These are phyloP conservation scores for Acleris literana DNA, from an alignment of 2,888 invertebrate species.

Conservation along the genomic window DNA sequence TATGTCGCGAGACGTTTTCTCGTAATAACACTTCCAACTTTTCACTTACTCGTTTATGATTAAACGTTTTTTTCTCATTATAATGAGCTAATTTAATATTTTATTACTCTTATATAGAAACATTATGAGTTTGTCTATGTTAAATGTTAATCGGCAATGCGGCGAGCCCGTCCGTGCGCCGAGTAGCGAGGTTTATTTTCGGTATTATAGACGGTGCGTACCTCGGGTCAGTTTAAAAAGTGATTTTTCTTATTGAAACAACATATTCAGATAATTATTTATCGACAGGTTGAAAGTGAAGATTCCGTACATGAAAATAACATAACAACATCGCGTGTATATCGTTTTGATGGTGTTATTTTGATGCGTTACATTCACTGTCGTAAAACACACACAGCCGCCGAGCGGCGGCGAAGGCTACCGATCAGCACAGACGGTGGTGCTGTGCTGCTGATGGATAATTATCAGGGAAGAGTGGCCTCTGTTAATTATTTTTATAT, in stretches of 20 bases:
- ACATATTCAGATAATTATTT: constrained; percentile 1
- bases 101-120: neutral
- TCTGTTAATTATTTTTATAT: no score
- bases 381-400: constrained; percentile 18
- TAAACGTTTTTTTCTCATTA: constrained; percentile 15
- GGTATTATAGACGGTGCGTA: constrained; percentile 18
- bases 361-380: constrained; percentile 13
- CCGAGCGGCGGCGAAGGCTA: neutral
- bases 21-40: constrained; percentile 31
- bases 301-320: constrained; percentile 12
- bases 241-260: constrained; percentile 28
- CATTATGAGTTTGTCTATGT: constrained; percentile 33
- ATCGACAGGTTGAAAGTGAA: constrained; percentile 17
- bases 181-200: constrained; percentile 13
- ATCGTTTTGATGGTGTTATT: constrained; percentile 7
- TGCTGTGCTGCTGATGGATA: neutral
- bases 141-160: neutral
- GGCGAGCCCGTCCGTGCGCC: neutral
- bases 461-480: no score
- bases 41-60: constrained; percentile 29
- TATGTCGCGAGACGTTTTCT: constrained; percentile 25
- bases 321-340: constrained; percentile 1
- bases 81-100: neutral
- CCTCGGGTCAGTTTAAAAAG: constrained; percentile 31
- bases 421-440: neutral